Base-by-base conservation (phyloP, 2,888 invertebrate genomes). In the Calameuta pallipes region DNA sequence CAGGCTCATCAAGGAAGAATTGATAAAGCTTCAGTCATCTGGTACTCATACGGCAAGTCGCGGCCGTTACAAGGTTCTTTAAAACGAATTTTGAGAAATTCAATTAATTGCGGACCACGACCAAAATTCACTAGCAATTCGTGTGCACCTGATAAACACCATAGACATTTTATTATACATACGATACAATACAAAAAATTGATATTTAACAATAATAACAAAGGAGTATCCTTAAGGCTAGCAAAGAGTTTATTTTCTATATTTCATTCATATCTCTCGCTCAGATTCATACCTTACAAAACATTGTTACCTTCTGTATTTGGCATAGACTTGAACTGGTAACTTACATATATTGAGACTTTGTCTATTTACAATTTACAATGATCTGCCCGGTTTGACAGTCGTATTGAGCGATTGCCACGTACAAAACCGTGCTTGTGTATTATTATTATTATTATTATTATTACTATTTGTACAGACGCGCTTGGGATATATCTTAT, bases 1-100 rank as follows among this genome's bases (percentile, higher is more conserved):
- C 0, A 94, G 99, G 37, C 94, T 99, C 77, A 98, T 99, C 89
- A 99, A 99, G 91, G 99, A 99, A 92, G 99, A 99, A 90, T 93
- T 99, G 77, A 94, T 99, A 74, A 97, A 98, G 92, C 93, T 99
- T 83, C 96, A 96, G 90, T 96, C 97, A 23, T 96, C 97, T 0
- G 91, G 91, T 0, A 96, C 97, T 91, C 97, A 97, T 88, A 95
- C 96, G 84, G 95, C 96, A 84, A 98, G 98, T 90, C 97, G 98
- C 91, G 97, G 97, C 81, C 94, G 98, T 92, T 98, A 98, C 93
- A 98, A 98, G 94, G 98, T 98, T 89, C 92, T 98, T 86, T 98
- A 95, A 92, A 83, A 83, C 68, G 30, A 68, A 77, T 70, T 15
- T 79, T 74, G 37, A 73, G 56, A 56, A 56, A 23, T 56, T 56